phyloP scores from a whole-genome alignment of 2,888 invertebrate species.

The Calephelis perditalis region DNA sequence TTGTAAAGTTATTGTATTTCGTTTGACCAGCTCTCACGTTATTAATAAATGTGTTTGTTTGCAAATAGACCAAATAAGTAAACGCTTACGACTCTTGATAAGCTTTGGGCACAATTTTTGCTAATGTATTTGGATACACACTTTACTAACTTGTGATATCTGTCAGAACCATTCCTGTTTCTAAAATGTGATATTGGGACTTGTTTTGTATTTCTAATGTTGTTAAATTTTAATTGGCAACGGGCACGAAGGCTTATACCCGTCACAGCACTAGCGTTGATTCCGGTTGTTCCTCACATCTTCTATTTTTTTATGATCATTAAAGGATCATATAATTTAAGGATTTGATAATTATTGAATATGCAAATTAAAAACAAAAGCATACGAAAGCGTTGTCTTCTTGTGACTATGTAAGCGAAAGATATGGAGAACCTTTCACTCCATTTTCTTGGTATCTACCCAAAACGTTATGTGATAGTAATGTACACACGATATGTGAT shows the following conservation, averaged over 20 bases:
- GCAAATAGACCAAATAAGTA: background rate
- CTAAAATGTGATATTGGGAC: slow-evolving; percentile 10
- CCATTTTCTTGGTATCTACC: no score
- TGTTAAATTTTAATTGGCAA: background rate
- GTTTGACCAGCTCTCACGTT: background rate
- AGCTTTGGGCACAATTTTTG: slow-evolving; percentile 12
- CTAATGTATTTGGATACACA: slow-evolving; percentile 5
- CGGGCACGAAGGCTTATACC: no score
- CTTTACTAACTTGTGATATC: slow-evolving; percentile 5
- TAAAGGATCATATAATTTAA: no score
- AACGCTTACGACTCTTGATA: background rate
- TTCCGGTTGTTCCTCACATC: no score
- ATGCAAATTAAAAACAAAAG: no score
- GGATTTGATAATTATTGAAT: no score
- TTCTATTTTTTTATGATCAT: no score
- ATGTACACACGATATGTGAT: rapidly evolving
- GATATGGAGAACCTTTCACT: no score
- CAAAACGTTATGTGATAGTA: no score
- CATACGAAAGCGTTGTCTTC: no score
- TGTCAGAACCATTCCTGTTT: slow-evolving; percentile 3
- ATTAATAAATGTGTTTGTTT: background rate
- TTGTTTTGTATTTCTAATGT: slow-evolving; percentile 4
- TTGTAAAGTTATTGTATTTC: slow-evolving; percentile 1
- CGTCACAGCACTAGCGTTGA: no score
- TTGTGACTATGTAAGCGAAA: no score